These are phyloP conservation scores for Scomberomorus guttatus DNA, from an alignment of 2,797 vertebrate genomes.

Conservation along the genomic window DNA sequence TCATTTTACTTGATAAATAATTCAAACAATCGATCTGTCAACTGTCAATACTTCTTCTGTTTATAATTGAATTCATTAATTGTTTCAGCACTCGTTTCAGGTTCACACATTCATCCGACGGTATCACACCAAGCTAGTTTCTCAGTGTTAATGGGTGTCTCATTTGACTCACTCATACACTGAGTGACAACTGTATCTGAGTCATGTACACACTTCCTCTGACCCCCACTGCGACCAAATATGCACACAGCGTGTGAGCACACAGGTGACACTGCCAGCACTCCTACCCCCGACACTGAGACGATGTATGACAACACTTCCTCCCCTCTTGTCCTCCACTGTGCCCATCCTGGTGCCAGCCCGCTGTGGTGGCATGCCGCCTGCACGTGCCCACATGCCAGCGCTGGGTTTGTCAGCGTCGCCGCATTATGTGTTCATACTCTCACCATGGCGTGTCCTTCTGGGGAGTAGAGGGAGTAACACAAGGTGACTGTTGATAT, in stretches of 20 bases:
- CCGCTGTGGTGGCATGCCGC: slow-evolving; percentile 31
- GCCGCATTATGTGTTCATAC: slow-evolving; percentile 39
- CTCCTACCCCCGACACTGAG: slow-evolving; percentile 26
- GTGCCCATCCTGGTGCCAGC: slow-evolving; percentile 31
- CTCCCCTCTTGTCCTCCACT: slow-evolving; percentile 1
- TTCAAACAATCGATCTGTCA: not conserved
- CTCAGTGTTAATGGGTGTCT: slow-evolving; percentile 8
- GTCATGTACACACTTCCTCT: slow-evolving; percentile 53
- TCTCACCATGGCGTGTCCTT: slow-evolving; percentile 72
- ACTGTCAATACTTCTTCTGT: not conserved
- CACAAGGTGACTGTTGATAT: slow-evolving; percentile 87
- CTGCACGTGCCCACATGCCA: slow-evolving; percentile 32
- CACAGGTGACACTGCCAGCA: slow-evolving; percentile 66
- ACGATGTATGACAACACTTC: slow-evolving; percentile 47
- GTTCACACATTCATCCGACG: not conserved
- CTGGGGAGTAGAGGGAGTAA: slow-evolving; percentile 62
- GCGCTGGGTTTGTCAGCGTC: slow-evolving; percentile 39
- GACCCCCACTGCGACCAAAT: slow-evolving; percentile 59
- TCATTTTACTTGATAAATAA: not conserved
- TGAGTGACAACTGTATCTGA: slow-evolving; percentile 54
- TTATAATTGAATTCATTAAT: not conserved
- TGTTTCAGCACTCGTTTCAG: slow-evolving; percentile 1
- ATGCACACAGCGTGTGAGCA: slow-evolving; percentile 60
- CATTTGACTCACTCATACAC: slow-evolving; percentile 29
- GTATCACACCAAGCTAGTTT: slow-evolving; percentile 10